phyloP scores from a whole-genome alignment of 2,888 invertebrate species.

The Lasioglossum zephyrum region DNA sequence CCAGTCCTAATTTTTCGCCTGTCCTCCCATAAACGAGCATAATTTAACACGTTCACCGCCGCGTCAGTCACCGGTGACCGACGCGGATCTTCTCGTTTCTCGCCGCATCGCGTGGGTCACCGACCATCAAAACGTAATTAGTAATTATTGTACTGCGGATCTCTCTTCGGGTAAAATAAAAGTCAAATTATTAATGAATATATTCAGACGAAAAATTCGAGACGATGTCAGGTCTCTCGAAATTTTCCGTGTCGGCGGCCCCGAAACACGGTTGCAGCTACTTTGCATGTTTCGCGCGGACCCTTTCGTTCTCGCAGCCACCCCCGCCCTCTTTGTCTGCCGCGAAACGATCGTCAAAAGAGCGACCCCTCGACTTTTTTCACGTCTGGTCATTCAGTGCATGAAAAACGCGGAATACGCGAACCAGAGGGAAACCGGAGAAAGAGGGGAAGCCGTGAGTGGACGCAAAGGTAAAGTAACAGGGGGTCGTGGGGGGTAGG shows the following conservation, averaged over 20 bases:
- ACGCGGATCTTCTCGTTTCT: not conserved
- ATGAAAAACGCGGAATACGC: conserved; percentile 46
- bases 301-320: conserved; percentile 46
- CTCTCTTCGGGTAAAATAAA: not conserved
- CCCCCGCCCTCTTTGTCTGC: conserved; percentile 49
- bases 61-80: not conserved
- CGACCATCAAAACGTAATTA: not conserved
- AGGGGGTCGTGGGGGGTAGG: not conserved
- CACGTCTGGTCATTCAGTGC: conserved; percentile 61
- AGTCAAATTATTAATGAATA: not conserved
- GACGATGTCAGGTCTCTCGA: conserved; percentile 22
- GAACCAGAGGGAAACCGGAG: not conserved
- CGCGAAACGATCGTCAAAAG: conserved; percentile 56
- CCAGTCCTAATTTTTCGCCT: conserved; percentile 44
- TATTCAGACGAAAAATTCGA: not conserved
- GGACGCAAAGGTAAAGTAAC: conserved; percentile 26
- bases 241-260: conserved; percentile 56
- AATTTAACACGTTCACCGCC: conserved; percentile 34
- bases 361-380: conserved; percentile 56
- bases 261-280: conserved; percentile 44
- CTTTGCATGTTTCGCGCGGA: conserved; percentile 39
- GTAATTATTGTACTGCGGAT: not conserved
- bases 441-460: not conserved
- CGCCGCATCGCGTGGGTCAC: not conserved
- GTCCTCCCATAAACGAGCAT: conserved; percentile 29